A percentile compares a stretch with the other conserved stretches of the same genome.
Evolutionary conservation across 2,797 vertebrate species (phyloP).

Genomic region (Lophius americanus): DNA sequence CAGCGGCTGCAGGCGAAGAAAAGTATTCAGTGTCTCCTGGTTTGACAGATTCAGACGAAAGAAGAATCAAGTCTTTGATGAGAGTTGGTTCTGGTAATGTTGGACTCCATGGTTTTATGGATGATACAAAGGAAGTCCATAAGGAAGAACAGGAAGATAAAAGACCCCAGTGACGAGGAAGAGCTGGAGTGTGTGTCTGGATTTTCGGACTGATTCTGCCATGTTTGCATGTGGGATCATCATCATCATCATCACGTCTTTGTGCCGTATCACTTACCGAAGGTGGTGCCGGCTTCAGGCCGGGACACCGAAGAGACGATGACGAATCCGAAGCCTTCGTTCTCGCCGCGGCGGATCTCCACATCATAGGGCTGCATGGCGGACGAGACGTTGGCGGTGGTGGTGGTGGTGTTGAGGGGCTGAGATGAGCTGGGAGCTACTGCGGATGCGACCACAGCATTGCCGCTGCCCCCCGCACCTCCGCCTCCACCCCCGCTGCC

Average conservation of each 20-base stretch:
- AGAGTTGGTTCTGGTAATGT: constrained; percentile 66
- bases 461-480: constrained; percentile 71
- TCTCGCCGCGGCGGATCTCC: constrained; percentile 95
- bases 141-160: constrained; percentile 52
- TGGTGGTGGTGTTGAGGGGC: constrained; percentile 51
- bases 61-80: constrained; percentile 55
- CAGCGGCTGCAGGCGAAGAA: constrained; percentile 61
- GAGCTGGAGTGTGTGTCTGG: constrained; percentile 43
- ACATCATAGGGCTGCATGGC: constrained; percentile 94
- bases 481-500: constrained; percentile 87
- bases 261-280: constrained; percentile 84
- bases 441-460: constrained; percentile 82
- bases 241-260: neutral
- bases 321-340: constrained; percentile 97
- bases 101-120: constrained; percentile 46
- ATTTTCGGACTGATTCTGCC: neutral
- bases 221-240: constrained; percentile 11
- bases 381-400: constrained; percentile 63
- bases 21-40: constrained; percentile 53
- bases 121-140: constrained; percentile 45
- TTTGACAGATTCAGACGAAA: constrained; percentile 60
- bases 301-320: constrained; percentile 97
- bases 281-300: constrained; percentile 94
- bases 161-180: constrained; percentile 43
- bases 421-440: constrained; percentile 68